Base-by-base conservation (phyloP, 2,113 vertebrate genomes). In the Pampusana beccarii region DNA sequence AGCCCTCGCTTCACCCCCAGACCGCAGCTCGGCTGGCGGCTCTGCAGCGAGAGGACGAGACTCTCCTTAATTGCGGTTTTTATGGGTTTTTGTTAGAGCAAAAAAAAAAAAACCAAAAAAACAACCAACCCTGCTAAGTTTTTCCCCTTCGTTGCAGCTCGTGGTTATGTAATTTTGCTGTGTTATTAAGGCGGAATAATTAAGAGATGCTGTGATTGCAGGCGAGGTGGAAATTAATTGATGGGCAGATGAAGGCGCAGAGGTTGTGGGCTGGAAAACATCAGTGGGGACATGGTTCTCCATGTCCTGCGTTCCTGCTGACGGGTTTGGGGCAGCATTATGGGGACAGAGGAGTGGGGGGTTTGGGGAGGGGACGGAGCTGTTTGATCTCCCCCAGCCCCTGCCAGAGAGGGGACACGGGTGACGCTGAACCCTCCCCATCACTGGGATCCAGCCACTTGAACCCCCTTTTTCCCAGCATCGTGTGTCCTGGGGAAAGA, bases 341-440 rank as follows among this genome's bases (percentile, higher is more conserved):
- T 1, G 5, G 36, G 34, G 64, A 69, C 3, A 4, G 38, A 0
- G 36, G 50, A 38, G 69, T 0, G 0, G n/a, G 46, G 50, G 38
- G 1, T 2, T 11, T 0, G 2, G 14, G 38, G 13, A 17, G 19
- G 8, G 10, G 6, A 50, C 6, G 13, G 53, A 17, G 12, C 31
- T 93, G 53, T 58, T 70, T 31, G 24, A 46, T 77, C 40, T 86
- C 69, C 38, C n/a, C 5, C 74, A 67, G 29, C 7, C 18, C 53
- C 51, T 61, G 62, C 36, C 56, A 65, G 60, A 74, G n/a, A 28
- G 24, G 40, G 73, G 38, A 78, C 5, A 0, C 1, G 5, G 29
- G 25, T 1, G 3, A 42, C 16, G 40, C 44, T 6, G 7, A 93
- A 66, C 40, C 13, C 66, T 51, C 50, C 48, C 23, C 50, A 12